Percentiles rank a stretch among this genome's conserved stretches.
phyloP scores from a whole-genome alignment of 2,888 invertebrate genomes.

The Epinotia brunnichana region DNA sequence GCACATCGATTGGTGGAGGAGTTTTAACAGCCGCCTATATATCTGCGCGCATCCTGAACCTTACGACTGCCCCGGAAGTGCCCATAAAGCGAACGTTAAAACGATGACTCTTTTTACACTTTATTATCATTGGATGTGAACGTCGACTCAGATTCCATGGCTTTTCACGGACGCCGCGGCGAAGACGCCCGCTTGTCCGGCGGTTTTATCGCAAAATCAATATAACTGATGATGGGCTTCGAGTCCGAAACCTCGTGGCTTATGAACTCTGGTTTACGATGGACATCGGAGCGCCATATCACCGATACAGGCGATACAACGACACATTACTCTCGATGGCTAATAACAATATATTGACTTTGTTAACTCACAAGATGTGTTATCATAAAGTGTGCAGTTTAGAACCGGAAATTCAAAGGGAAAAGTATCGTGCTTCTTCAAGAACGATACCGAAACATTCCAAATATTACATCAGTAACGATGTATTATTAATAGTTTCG shows the following conservation, averaged over 20 bases:
- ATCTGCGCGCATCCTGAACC: constrained; percentile 73
- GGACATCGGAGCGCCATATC: constrained; percentile 64
- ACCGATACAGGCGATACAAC: constrained; percentile 46
- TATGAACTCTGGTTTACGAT: constrained; percentile 75
- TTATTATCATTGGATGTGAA: constrained; percentile 84
- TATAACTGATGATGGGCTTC: constrained; percentile 73
- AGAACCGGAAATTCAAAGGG: not conserved
- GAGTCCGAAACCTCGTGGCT: constrained; percentile 70
- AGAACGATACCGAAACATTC: not conserved
- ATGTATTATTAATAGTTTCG: not conserved
- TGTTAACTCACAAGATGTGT: constrained; percentile 36
- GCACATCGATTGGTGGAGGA: constrained; percentile 65
- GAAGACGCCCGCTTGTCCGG: constrained; percentile 70
- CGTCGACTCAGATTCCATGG: constrained; percentile 80
- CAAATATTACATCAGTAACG: not conserved
- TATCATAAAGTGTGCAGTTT: constrained; percentile 25
- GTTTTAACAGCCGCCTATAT: constrained; percentile 71
- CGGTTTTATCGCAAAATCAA: constrained; percentile 79
- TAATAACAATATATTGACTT: constrained; percentile 43
- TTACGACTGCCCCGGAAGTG: constrained; percentile 75
- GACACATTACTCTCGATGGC: constrained; percentile 35
- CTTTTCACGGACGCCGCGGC: constrained; percentile 71
- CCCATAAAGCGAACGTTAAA: constrained; percentile 82
- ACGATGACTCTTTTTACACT: constrained; percentile 82
- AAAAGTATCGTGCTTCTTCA: not conserved